A percentile compares a stretch with the other conserved stretches of the same genome.
Evolutionary conservation across 2,797 vertebrate species (phyloP).

Genomic region (Phataginus tetradactyla): DNA sequence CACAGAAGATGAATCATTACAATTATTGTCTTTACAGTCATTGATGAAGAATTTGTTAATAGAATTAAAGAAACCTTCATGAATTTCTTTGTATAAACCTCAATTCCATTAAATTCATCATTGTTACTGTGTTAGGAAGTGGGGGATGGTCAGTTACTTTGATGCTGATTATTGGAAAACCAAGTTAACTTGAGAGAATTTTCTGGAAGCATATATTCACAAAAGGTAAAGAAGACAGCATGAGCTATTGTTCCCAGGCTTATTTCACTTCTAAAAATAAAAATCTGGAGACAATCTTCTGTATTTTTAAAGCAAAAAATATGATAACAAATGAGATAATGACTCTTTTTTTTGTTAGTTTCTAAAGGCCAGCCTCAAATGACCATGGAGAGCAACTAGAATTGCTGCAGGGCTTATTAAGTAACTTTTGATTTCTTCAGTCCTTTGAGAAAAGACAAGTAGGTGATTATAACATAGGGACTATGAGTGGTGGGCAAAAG

Average conservation of each 20-base stretch:
- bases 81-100: constrained; percentile 9
- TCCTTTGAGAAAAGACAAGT: background rate
- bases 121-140: background rate
- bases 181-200: background rate
- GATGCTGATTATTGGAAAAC: background rate
- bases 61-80: constrained; percentile 23
- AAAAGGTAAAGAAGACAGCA: background rate
- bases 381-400: background rate
- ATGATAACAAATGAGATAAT: background rate
- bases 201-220: background rate
- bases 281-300: background rate
- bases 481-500: background rate
- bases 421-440: background rate
- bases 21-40: background rate
- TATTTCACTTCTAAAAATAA: background rate
- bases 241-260: background rate
- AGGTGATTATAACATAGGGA: background rate
- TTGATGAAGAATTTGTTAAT: constrained; percentile 3
- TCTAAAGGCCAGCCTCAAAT: background rate
- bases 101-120: background rate
- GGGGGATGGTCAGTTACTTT: background rate
- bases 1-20: constrained; percentile 6
- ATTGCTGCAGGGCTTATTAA: background rate
- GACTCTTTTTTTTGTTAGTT: background rate
- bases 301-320: constrained; percentile 31